Base-by-base conservation (phyloP, 2,797 vertebrate genomes). In the Clarias pachynema region DNA sequence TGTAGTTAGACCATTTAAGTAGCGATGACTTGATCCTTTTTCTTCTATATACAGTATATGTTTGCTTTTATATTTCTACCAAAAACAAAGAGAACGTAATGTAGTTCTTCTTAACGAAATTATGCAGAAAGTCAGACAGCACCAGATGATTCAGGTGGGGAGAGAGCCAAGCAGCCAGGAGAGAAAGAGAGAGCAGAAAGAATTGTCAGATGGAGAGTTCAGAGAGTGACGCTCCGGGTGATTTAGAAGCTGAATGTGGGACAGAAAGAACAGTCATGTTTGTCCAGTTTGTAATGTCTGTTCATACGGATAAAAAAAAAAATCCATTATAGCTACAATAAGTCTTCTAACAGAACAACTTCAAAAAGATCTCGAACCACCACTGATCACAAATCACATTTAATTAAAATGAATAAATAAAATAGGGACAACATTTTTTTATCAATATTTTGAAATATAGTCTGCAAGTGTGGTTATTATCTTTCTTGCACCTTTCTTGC, bases 121-220 rank as follows among this genome's bases (percentile, higher is more conserved):
- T 14, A 15, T 60, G 29, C 57, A 78, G 57, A 63, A 63, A 79
- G 57, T 62, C 77, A 60, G 31, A 37, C 22, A 79, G 34, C 40
- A 59, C 57, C 34, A 44, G 60, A 63, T 29, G 78, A 80, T 80
- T 65, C 60, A 29, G 60, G 60, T 80, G 60, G 60, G 16, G 16
- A 80, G 78, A 80, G n/a, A 65, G 78, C 78, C 37, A 65, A 65
- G 4, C 8, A 65, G 20, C 24, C 24, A 65, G 60, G 60, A 80
- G 37, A 65, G 60, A 44, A n/a, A n/a, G 22, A 79, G 53, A 53
- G n/a, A n/a, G 77, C 6, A n/a, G n/a, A 79, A 44, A 26, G 59
- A 79, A 20, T 66, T 49, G 40, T 66, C 79, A 66, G 62, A 66
- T 66, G 62, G 62, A 22, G 79, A 49, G 40, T 65, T 80, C 40